Conservation (phyloP, 2,113 vertebrate genomes). For the Prinia subflava region DNA sequence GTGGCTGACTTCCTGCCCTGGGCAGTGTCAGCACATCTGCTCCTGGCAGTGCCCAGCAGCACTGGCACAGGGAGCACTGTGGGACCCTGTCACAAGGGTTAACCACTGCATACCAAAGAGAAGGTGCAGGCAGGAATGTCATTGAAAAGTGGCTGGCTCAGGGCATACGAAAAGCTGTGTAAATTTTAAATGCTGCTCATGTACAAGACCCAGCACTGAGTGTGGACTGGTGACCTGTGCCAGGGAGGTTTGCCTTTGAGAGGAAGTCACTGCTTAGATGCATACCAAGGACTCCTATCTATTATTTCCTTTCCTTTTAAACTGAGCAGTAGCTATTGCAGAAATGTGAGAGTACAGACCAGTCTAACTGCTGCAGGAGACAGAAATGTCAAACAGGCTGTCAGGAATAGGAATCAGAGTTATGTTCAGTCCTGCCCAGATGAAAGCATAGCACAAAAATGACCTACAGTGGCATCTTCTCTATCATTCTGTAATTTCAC, state of each 20-base stretch:
- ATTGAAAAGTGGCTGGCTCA: background rate
- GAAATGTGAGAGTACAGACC: background rate
- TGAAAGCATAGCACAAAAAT: background rate
- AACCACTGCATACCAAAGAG: background rate
- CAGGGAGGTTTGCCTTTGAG: background rate
- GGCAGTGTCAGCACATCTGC: background rate
- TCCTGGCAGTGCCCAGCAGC: background rate
- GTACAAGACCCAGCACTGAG: background rate
- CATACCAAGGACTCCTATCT: background rate
- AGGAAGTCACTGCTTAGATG: slow-evolving; percentile 10
- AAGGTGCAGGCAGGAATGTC: background rate
- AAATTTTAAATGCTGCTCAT: background rate
- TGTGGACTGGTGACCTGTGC: background rate
- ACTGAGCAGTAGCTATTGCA: slow-evolving; percentile 6
- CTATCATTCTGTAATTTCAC: background rate
- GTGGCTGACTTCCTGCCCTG: background rate
- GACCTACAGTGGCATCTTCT: background rate
- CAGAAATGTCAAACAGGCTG: slow-evolving; percentile 24
- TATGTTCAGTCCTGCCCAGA: background rate
- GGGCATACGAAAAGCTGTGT: background rate
- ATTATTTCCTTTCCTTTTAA: background rate
- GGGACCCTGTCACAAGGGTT: background rate
- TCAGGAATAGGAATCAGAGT: slow-evolving; percentile 10
- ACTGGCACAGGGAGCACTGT: background rate
- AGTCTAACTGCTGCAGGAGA: background rate